Conservation (phyloP, 2,797 vertebrate genomes). For the Mico argentatus region DNA sequence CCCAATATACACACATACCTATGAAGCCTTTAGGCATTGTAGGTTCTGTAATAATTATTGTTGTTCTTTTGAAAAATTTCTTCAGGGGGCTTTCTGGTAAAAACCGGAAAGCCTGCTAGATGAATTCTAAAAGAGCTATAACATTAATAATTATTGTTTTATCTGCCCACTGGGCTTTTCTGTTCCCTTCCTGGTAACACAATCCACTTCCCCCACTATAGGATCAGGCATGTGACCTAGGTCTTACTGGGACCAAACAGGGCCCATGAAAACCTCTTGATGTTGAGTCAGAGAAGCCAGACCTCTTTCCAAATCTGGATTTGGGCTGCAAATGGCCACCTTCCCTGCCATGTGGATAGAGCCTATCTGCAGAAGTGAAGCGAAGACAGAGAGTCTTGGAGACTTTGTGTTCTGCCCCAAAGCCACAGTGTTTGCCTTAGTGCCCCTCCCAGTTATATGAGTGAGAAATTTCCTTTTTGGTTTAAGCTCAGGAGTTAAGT, state of each 20-base stretch:
- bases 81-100: neutral
- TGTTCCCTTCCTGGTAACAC: neutral
- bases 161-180: neutral
- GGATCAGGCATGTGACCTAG: neutral
- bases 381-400: neutral
- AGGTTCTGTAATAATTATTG: neutral
- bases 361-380: neutral
- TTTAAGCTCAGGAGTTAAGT: neutral
- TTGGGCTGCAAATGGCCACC: neutral
- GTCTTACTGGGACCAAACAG: neutral
- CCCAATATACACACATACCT: neutral
- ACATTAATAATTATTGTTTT: neutral
- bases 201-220: neutral
- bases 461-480: neutral
- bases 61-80: neutral
- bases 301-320: neutral
- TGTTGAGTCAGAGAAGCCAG: neutral
- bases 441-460: neutral
- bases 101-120: neutral
- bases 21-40: too few species aligned
- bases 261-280: neutral
- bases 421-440: neutral
- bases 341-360: neutral
- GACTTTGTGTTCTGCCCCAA: neutral
- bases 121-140: neutral